Evolutionary conservation across 1,140 invertebrate genomes (phyloP).

Genomic region (Halictus rubicundus): DNA sequence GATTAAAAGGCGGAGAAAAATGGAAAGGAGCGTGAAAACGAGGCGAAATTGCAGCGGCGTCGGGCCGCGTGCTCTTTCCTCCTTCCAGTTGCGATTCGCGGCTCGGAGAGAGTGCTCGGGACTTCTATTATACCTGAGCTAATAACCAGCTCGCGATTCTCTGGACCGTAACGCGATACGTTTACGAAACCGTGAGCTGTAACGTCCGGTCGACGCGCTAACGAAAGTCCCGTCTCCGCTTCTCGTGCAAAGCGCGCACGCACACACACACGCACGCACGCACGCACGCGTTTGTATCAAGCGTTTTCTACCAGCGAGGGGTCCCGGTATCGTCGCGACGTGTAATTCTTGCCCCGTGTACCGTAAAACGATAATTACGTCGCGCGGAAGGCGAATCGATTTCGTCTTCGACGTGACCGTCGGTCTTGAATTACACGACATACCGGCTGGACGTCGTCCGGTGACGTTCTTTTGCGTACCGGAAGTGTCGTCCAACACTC

Average conservation of each 20-base stretch:
- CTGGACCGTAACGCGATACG: conserved; percentile 67
- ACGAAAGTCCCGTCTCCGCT: not conserved
- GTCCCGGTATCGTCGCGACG: not conserved
- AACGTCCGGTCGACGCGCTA: conserved; percentile 54
- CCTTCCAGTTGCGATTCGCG: not conserved
- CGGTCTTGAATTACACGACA: conserved; percentile 13
- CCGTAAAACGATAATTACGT: conserved; percentile 49
- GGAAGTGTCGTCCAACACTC: too few species aligned
- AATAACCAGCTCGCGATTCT: conserved; percentile 53
- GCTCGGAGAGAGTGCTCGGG: not conserved
- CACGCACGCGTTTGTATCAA: not conserved
- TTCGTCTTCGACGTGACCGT: conserved; percentile 21
- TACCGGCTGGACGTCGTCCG: not conserved
- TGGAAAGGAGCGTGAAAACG: conserved; percentile 12
- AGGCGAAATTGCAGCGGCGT: not conserved
- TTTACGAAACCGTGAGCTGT: conserved; percentile 63
- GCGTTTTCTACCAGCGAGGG: not conserved
- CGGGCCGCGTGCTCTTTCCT: not conserved
- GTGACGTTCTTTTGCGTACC: not conserved
- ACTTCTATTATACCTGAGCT: conserved; percentile 32
- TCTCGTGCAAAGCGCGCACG: not conserved
- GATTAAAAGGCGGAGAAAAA: conserved; percentile 9
- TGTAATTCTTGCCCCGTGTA: conserved; percentile 36
- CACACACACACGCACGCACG: not conserved
- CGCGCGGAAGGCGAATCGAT: conserved; percentile 56